Conservation (phyloP, 2,888 invertebrate genomes). For the Timema podura region DNA sequence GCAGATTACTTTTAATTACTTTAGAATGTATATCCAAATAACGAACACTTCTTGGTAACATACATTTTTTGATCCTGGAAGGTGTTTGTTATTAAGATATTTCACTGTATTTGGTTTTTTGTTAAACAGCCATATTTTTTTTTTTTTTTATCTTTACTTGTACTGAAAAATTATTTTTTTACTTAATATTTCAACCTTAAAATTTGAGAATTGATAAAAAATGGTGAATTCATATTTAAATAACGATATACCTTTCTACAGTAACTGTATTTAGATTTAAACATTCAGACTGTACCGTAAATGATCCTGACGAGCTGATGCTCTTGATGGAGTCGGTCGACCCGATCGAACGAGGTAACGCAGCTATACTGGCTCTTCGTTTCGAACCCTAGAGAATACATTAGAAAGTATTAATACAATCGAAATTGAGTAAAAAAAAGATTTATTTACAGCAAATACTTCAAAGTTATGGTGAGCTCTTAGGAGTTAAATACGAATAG, state of each 20-base stretch:
- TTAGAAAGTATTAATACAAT: not conserved
- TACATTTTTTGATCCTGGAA: too few species aligned
- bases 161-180: too few species aligned
- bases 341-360: constrained; percentile 47
- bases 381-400: constrained; percentile 8
- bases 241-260: not conserved
- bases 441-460: not conserved
- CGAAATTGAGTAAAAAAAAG: not conserved
- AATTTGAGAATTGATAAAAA: too few species aligned
- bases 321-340: constrained; percentile 19
- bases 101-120: too few species aligned
- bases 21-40: too few species aligned
- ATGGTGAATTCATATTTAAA: too few species aligned
- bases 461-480: too few species aligned
- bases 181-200: too few species aligned
- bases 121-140: not conserved
- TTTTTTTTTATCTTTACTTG: not conserved
- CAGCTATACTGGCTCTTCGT: constrained; percentile 53
- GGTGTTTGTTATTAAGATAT: too few species aligned
- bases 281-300: not conserved
- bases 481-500: too few species aligned
- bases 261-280: not conserved
- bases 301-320: not conserved
- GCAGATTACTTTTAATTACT: too few species aligned
- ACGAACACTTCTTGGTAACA: too few species aligned